phyloP scores from a whole-genome alignment of 2,888 invertebrate species.

The Nymphalis polychloros region DNA sequence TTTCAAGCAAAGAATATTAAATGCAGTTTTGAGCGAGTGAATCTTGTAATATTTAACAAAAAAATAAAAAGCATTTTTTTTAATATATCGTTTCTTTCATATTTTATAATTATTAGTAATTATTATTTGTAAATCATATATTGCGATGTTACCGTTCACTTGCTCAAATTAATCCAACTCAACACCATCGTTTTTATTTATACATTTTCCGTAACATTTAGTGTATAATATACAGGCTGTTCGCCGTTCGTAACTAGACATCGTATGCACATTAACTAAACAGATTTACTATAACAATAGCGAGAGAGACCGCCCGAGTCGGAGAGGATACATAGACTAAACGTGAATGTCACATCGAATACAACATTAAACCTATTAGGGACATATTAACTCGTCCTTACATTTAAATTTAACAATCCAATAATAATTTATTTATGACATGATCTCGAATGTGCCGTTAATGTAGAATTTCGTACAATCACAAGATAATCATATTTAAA shows the following conservation, averaged over 20 bases:
- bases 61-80: too few relatives aligned
- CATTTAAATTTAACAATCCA: conserved; percentile 69
- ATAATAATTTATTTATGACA: conserved; percentile 71
- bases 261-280: conserved; percentile 35
- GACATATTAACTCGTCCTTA: conserved; percentile 63
- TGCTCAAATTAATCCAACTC: conserved; percentile 24
- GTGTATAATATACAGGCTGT: conserved; percentile 24
- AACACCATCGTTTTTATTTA: conserved; percentile 17
- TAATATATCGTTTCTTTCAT: background rate
- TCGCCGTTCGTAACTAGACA: conserved; percentile 24
- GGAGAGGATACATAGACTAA: conserved; percentile 69
- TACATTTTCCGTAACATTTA: conserved; percentile 30
- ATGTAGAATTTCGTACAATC: conserved; percentile 58
- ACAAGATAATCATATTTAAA: conserved; percentile 40
- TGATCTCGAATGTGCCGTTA: conserved; percentile 55
- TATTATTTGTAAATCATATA: background rate
- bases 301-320: conserved; percentile 68
- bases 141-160: conserved; percentile 20
- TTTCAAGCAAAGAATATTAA: conserved; percentile 49
- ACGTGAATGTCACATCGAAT: conserved; percentile 74
- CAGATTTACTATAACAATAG: conserved; percentile 45
- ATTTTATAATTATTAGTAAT: background rate
- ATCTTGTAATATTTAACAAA: background rate
- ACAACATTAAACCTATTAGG: conserved; percentile 71
- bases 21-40: conserved; percentile 59